Conservation (phyloP, 2,797 vertebrate species). For the Psittacula derbiana region DNA sequence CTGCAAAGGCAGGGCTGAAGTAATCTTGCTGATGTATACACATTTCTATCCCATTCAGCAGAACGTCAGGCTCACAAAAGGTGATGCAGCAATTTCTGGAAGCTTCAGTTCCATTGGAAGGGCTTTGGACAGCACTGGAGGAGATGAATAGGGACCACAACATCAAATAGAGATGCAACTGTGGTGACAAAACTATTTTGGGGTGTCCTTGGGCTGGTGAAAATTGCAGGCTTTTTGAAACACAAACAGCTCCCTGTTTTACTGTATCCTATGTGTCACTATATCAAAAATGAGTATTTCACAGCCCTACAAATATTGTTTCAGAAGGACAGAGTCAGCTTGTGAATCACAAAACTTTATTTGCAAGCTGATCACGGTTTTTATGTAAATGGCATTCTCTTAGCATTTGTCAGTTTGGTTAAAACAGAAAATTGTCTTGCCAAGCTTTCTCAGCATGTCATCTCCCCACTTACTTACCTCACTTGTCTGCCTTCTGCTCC, state of each 20-base stretch:
- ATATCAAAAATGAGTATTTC: not conserved
- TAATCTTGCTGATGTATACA: not conserved
- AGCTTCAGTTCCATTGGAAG: not conserved
- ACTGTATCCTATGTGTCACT: not conserved
- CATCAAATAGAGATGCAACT: not conserved
- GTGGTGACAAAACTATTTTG: not conserved
- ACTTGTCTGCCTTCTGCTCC: constrained; percentile 3
- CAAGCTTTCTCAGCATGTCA: not conserved
- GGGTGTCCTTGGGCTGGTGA: not conserved
- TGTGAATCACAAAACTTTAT: constrained; percentile 21
- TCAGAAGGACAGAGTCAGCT: not conserved
- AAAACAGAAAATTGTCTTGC: not conserved
- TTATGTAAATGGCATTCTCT: not conserved
- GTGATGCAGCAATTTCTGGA: not conserved
- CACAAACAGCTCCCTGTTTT: not conserved
- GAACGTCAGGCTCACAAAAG: not conserved
- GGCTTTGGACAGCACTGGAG: not conserved
- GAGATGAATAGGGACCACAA: not conserved
- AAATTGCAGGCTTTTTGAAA: not conserved
- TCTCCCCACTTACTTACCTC: not conserved
- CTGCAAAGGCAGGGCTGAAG: not conserved
- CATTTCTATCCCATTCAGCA: not conserved
- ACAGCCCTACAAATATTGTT: not conserved
- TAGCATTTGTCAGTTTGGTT: constrained; percentile 7
- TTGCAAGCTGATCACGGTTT: not conserved